Evolutionary conservation across 2,888 invertebrate genomes (phyloP).

Genomic region (Nemapogon koenigi): DNA sequence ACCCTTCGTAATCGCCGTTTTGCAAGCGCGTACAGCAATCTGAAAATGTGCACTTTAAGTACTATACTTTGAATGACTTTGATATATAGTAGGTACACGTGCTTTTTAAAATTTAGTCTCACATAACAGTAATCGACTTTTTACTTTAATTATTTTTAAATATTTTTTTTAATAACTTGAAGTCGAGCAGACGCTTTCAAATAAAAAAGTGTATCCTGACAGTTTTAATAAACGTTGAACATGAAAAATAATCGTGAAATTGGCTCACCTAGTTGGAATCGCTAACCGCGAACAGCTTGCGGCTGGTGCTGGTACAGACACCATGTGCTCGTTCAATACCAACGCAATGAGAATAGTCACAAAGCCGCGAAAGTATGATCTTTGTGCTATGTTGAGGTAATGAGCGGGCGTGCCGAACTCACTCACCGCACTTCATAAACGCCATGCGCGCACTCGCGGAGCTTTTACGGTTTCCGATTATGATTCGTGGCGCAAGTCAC

Average conservation of each 20-base stretch:
- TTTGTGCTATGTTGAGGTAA: constrained; percentile 21
- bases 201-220: no score
- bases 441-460: constrained; percentile 24
- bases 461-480: constrained; percentile 53
- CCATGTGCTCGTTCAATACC: constrained; percentile 49
- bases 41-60: no score
- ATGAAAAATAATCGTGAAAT: background rate
- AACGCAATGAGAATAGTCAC: constrained; percentile 32
- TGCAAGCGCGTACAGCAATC: background rate
- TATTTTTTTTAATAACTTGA: background rate
- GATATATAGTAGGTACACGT: no score
- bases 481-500: constrained; percentile 15
- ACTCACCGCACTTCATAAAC: constrained; percentile 10
- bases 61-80: no score
- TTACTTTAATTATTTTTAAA: background rate
- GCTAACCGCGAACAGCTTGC: constrained; percentile 48
- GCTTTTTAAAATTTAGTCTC: no score
- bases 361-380: constrained; percentile 25
- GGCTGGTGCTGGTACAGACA: constrained; percentile 34
- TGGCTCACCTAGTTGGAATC: constrained; percentile 23
- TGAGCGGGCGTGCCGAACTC: constrained; percentile 26
- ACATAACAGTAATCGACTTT: no score
- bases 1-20: constrained; percentile 37
- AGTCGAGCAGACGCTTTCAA: no score
- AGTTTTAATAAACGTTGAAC: background rate